phyloP scores from a whole-genome alignment of 2,113 vertebrate species.

The Etia nguti region DNA sequence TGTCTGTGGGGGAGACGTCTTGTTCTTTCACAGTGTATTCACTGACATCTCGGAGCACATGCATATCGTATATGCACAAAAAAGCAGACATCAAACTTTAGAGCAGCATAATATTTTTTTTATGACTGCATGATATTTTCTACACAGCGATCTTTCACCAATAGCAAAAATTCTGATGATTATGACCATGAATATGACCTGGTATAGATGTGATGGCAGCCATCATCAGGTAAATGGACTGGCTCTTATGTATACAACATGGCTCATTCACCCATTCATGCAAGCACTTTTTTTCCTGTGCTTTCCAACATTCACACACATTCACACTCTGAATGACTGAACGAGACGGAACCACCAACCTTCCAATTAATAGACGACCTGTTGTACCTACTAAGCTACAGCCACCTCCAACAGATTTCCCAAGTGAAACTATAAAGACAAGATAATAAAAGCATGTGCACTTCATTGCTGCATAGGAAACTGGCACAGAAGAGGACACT shows the following conservation, averaged over 20 bases:
- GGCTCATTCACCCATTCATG: neutral
- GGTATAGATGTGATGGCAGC: neutral
- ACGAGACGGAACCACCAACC: neutral
- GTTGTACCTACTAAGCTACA: neutral
- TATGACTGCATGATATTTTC: no score
- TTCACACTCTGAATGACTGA: accelerated
- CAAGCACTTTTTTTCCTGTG: neutral
- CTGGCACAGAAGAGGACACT: accelerated
- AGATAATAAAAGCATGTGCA: neutral
- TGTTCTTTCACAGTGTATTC: no score
- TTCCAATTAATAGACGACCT: neutral
- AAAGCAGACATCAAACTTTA: no score
- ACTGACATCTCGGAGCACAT: no score
- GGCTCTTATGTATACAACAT: neutral
- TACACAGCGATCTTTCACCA: neutral
- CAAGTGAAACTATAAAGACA: neutral
- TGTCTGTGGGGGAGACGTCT: neutral
- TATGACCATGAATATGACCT: accelerated
- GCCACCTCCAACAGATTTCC: neutral
- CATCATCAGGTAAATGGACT: accelerated
- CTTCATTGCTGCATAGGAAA: neutral
- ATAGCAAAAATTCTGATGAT: neutral
- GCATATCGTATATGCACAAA: no score
- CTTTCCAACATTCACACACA: neutral
- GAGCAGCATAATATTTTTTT: no score